Percentiles rank a stretch among this genome's conserved stretches.
These are phyloP conservation scores for Oxyruncus cristatus DNA, from an alignment of 2,113 vertebrate species.

Conservation along the genomic window DNA sequence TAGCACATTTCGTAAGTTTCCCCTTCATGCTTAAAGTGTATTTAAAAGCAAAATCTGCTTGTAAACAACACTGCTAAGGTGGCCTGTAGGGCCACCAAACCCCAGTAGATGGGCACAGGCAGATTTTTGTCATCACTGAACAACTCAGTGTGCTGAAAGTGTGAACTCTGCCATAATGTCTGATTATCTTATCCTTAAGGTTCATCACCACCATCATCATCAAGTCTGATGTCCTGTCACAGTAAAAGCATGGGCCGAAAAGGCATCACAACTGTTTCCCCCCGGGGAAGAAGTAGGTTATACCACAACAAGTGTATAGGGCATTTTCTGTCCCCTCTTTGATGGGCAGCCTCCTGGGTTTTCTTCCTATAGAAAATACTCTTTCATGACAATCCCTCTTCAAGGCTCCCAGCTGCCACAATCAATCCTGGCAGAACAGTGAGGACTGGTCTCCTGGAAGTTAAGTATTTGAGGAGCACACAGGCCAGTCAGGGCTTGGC, in stretches of 20 bases:
- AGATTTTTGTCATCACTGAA: not conserved
- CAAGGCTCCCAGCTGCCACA: not conserved
- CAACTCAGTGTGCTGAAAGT: not conserved
- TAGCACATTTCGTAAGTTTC: not conserved
- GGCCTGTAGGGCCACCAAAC: not conserved
- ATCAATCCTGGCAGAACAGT: constrained; percentile 25
- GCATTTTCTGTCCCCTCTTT: not conserved
- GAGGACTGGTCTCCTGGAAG: not conserved
- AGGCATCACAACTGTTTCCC: not conserved
- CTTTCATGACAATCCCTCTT: not conserved
- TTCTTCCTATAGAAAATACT: not conserved
- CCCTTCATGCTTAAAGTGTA: not conserved
- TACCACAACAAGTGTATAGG: accelerated
- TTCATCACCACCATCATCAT: not conserved
- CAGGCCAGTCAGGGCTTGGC: not conserved
- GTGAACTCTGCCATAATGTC: not conserved
- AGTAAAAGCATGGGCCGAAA: not conserved
- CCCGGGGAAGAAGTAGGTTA: not conserved
- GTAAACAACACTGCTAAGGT: not conserved
- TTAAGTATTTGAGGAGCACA: not conserved
- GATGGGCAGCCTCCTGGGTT: not conserved
- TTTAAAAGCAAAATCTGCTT: not conserved
- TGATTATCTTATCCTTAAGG: not conserved
- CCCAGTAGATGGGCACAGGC: accelerated
- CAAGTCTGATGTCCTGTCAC: not conserved